These are phyloP conservation scores for Pongo abelii DNA, from an alignment of 2,113 vertebrate genomes.

Conservation along the genomic window DNA sequence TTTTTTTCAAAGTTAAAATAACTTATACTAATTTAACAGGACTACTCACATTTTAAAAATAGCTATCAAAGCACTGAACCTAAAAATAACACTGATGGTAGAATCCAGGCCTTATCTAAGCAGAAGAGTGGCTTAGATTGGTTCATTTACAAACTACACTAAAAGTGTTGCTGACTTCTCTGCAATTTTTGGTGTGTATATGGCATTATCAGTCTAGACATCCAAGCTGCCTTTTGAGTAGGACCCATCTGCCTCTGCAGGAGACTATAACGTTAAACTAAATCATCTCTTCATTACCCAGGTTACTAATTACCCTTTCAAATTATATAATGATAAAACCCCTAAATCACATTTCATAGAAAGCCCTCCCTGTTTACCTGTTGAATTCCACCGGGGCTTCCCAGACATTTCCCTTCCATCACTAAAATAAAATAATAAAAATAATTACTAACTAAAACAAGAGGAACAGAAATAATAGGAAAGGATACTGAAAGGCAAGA, in stretches of 20 bases:
- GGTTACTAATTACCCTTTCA: background rate
- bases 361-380: background rate
- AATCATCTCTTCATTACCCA: background rate
- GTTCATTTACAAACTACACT: background rate
- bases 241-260: background rate
- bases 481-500: background rate
- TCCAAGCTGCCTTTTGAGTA: background rate
- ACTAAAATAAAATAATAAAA: background rate
- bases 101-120: background rate
- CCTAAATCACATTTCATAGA: background rate
- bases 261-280: background rate
- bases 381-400: background rate
- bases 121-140: background rate
- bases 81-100: background rate
- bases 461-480: background rate
- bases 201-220: background rate
- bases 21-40: background rate
- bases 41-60: background rate
- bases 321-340: background rate
- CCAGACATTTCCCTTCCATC: background rate
- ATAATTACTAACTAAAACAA: background rate
- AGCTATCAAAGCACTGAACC: background rate
- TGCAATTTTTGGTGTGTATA: background rate
- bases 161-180: background rate
- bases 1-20: background rate